These are phyloP conservation scores for Tyrannus savana DNA, from an alignment of 2,113 vertebrate species.

Conservation along the genomic window DNA sequence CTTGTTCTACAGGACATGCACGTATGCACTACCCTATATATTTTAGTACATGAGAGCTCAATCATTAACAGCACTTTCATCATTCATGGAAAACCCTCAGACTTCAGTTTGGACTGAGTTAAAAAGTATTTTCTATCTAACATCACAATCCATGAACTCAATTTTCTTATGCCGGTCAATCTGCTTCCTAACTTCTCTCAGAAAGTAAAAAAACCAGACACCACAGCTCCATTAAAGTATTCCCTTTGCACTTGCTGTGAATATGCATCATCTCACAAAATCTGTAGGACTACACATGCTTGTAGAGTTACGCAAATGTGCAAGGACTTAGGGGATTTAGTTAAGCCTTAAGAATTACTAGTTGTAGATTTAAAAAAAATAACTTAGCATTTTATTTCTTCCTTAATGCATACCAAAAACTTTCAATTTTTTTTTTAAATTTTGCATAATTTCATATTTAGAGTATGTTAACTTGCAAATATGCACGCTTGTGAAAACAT, in stretches of 20 bases:
- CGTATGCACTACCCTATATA: background rate
- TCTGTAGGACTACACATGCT: background rate
- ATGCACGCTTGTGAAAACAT: background rate
- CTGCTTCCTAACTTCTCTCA: background rate
- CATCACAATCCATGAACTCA: background rate
- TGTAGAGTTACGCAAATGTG: background rate
- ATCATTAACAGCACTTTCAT: background rate
- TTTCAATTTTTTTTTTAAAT: background rate
- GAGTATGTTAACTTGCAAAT: background rate
- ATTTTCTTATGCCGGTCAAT: background rate
- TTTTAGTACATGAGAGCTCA: background rate
- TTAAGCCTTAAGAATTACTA: slow-evolving; percentile 12
- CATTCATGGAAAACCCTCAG: background rate
- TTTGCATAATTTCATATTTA: background rate
- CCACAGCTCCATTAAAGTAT: background rate
- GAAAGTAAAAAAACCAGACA: background rate
- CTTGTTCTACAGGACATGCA: background rate
- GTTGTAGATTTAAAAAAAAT: background rate
- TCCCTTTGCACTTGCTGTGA: background rate
- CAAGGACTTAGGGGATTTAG: slow-evolving; percentile 7
- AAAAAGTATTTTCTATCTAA: background rate
- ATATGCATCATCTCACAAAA: background rate
- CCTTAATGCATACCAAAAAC: background rate
- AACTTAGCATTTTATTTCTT: background rate
- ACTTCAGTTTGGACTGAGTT: background rate